Evolutionary conservation across 2,888 invertebrate species (phyloP), one percentile per base, ranked within the genome.

Genomic region (Lapara coniferarum): DNA sequence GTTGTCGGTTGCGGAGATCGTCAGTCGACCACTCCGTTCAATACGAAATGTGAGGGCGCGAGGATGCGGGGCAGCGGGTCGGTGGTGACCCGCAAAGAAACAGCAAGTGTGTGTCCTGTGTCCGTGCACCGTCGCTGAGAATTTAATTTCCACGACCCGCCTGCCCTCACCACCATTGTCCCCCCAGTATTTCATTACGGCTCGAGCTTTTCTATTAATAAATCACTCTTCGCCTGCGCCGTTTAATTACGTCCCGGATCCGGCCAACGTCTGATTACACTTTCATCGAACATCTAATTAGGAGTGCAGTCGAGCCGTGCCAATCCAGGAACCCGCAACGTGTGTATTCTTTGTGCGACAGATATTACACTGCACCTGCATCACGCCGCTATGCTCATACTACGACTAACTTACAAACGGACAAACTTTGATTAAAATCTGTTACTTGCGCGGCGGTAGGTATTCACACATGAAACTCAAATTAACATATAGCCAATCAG

Each of bases 241-340:
- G 89, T 93, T 93, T 93, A 93, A 93, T 93, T 93, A 93, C 93
- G 90, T 87, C 89, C 91, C 86, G 89, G 91, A 91, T 92, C 91
- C 90, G 88, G 85, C 88, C 91, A 86, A 85, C 90, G 91, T 91
- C 91, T 92, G 93, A 93, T 93, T 92, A 93, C 93, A 92, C 89
- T 93, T 92, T 93, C 92, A 93, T 93, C 92, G 93, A 93, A 92
- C 93, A 91, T 92, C 91, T 93, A 93, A 93, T 93, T 93, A 92
- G 91, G 86, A 91, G 90, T 92, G 92, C 93, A 92, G 88, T 84
- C 86, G 84, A 84, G 82, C 80, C 81, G 81, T 77, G 78, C 77
- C 79, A 73, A 71, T 76, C 77, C 73, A 77, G 77, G 71, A 71
- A 75, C 53, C 73, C 77, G 83, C 85, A 82, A 85, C 88, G 88